Conservation (phyloP, 64 coral and sea anemone species). For the Dendrophyllia cribrosa region DNA sequence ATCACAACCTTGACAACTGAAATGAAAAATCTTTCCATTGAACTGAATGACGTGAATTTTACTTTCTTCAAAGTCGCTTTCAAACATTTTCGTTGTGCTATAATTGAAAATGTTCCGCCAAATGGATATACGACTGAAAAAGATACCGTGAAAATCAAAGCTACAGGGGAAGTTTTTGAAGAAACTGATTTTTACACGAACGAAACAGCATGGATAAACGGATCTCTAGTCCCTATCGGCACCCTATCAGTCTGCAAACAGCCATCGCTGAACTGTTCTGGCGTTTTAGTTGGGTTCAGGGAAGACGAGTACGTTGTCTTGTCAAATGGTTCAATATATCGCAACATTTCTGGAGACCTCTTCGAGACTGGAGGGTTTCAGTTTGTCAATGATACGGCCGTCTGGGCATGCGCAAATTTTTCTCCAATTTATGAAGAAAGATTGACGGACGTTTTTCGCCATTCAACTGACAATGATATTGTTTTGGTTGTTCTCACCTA, state of each 20-base stretch:
- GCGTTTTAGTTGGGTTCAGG: neutral
- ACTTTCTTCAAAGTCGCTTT: neutral
- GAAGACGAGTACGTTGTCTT: constrained; percentile 44
- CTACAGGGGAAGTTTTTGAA: constrained; percentile 20
- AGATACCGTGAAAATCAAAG: constrained; percentile 15
- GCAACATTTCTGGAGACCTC: constrained; percentile 42
- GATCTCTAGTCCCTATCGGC: neutral
- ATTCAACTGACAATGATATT: neutral
- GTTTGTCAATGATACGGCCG: neutral
- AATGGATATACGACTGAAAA: neutral
- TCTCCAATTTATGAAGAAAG: neutral
- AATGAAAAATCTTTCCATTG: too few relatives aligned
- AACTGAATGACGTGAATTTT: neutral
- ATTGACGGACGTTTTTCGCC: neutral
- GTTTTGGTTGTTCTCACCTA: constrained; percentile 35
- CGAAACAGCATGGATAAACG: neutral
- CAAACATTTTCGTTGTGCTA: constrained; percentile 4
- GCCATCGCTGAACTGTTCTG: neutral
- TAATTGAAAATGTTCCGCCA: neutral
- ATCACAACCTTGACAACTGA: neutral
- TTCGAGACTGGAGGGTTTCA: neutral
- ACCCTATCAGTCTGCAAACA: constrained; percentile 34
- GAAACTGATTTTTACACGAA: constrained; percentile 19
- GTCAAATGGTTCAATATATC: constrained; percentile 27
- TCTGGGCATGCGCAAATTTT: neutral